Conservation (phyloP, 2,113 vertebrate genomes). For the Notothenia coriiceps region DNA sequence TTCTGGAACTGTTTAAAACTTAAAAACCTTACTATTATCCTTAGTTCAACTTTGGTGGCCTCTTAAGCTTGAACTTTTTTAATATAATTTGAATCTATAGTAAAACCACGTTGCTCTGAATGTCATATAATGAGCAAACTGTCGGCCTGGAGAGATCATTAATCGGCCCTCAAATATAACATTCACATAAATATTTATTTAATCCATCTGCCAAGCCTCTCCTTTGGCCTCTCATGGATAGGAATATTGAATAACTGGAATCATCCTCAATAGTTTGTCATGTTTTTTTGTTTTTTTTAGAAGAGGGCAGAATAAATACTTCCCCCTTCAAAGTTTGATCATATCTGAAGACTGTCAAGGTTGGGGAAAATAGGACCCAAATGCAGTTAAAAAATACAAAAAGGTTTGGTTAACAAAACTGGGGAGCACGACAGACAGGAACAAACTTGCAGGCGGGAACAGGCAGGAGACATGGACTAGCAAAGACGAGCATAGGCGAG, state of each 20-base stretch:
- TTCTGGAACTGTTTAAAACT: background rate
- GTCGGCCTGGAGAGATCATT: conserved; percentile 3
- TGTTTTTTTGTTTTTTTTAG: conserved; percentile 20
- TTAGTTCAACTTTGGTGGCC: background rate
- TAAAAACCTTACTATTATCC: background rate
- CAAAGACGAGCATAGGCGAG: no score
- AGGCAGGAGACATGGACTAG: no score
- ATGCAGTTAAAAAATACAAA: no score
- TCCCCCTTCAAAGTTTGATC: background rate
- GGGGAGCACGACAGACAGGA: no score
- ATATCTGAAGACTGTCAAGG: background rate
- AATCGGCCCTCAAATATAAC: background rate
- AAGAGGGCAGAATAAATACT: conserved; percentile 9
- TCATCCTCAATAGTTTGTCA: conserved; percentile 34
- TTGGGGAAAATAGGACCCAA: no score
- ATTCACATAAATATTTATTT: conserved; percentile 63
- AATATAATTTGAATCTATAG: background rate
- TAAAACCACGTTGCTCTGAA: background rate
- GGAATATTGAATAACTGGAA: conserved; percentile 64
- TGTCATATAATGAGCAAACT: no score
- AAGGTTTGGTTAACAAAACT: no score
- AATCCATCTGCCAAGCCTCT: conserved; percentile 45
- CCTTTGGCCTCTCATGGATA: conserved; percentile 34
- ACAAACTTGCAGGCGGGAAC: no score
- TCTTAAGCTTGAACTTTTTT: background rate